A percentile compares a stretch with the other conserved stretches of the same genome.
Evolutionary conservation across 2,888 invertebrate genomes (phyloP).

Genomic region (Orgyia antiqua): DNA sequence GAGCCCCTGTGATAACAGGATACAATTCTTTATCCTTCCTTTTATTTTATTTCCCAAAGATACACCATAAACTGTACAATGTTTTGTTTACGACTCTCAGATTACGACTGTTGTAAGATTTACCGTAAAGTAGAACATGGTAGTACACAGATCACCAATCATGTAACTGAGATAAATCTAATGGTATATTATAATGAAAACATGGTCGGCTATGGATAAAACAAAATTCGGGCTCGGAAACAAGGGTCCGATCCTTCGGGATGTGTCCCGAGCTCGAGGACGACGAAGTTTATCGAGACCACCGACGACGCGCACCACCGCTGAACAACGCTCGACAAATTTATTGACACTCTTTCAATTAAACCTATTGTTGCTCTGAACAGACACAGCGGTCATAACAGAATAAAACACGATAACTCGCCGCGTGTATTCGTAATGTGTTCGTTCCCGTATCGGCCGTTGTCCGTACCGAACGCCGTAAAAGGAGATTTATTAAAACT

Average conservation of each 20-base stretch:
- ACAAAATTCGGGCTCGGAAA: conserved; percentile 54
- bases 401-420: conserved; percentile 73
- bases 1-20: conserved; percentile 11
- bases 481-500: conserved; percentile 79
- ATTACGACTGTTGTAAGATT: conserved; percentile 26
- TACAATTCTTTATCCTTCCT: conserved; percentile 9
- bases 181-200: conserved; percentile 66
- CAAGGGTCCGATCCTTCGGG: conserved; percentile 59
- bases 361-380: conserved; percentile 70
- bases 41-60: conserved; percentile 5
- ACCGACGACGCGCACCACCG: conserved; percentile 57
- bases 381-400: conserved; percentile 67
- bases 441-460: conserved; percentile 62
- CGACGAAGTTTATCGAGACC: conserved; percentile 63
- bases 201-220: conserved; percentile 64
- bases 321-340: conserved; percentile 61
- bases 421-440: conserved; percentile 66
- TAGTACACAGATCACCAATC: conserved; percentile 42
- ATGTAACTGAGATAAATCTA: conserved; percentile 42
- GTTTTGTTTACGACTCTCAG: conserved; percentile 22
- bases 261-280: conserved; percentile 40
- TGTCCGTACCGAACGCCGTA: conserved; percentile 59
- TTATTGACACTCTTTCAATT: conserved; percentile 79
- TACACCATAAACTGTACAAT: conserved; percentile 11
- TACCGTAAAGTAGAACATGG: conserved; percentile 32